Conservation (phyloP, 2,888 invertebrate species). For the Callyntrura sp. region DNA sequence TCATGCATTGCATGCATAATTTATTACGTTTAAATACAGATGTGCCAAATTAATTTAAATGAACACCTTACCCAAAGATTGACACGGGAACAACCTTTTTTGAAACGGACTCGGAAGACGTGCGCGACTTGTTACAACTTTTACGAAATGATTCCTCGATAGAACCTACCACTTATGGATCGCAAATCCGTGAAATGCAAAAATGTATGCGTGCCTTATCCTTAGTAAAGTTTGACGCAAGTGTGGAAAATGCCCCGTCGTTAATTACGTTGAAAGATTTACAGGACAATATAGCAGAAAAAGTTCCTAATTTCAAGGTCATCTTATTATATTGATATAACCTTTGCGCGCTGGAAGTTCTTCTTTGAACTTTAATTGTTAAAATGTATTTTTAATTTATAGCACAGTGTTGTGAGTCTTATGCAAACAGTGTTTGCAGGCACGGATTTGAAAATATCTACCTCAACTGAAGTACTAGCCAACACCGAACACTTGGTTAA, state of each 20-base stretch:
- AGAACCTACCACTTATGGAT: neutral
- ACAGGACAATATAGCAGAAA: constrained; percentile 2
- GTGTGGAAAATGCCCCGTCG: neutral
- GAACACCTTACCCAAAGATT: neutral
- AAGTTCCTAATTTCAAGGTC: constrained; percentile 37
- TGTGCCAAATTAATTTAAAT: neutral
- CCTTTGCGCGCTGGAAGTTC: neutral
- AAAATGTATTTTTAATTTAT: neutral
- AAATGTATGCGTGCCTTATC: neutral
- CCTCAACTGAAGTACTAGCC: constrained; percentile 44
- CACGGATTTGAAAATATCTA: constrained; percentile 44
- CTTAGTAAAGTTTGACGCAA: neutral
- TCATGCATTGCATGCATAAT: no score
- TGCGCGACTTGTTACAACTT: constrained; percentile 27
- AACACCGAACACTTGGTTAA: neutral
- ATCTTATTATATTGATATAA: neutral
- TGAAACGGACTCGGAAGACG: constrained; percentile 40
- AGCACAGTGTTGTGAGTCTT: constrained; percentile 39
- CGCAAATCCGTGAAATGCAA: constrained; percentile 38
- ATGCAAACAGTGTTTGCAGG: constrained; percentile 18
- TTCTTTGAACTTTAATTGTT: neutral
- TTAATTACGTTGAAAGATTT: constrained; percentile 18
- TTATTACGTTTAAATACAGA: neutral
- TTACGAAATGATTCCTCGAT: constrained; percentile 11
- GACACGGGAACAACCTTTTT: constrained; percentile 29